Evolutionary conservation across 2,888 invertebrate genomes (phyloP).

Genomic region (Xestobium rufovillosum): DNA sequence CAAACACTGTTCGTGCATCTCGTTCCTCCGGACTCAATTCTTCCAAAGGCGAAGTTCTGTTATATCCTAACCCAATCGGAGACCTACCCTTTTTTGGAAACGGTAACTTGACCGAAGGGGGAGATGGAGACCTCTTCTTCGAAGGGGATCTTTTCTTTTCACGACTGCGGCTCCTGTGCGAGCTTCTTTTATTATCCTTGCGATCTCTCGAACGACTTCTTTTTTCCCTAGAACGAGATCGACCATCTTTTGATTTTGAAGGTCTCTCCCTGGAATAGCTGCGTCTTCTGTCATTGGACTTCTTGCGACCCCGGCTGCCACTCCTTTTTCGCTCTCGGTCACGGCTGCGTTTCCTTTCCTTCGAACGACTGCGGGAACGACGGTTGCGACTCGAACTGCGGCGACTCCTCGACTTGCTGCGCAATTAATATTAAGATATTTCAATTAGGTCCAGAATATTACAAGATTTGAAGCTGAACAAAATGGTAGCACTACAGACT

Average conservation of each 20-base stretch:
- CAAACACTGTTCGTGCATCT: constrained; percentile 97
- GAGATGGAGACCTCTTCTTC: constrained; percentile 21
- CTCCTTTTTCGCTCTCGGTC: constrained; percentile 29
- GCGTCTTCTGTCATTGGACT: constrained; percentile 29
- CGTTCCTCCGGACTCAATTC: constrained; percentile 93
- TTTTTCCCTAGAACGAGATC: constrained; percentile 21
- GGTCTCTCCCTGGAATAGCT: constrained; percentile 41
- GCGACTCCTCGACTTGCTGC: constrained; percentile 13
- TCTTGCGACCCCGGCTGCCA: constrained; percentile 35
- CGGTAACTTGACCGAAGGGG: constrained; percentile 28
- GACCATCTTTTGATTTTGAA: constrained; percentile 30
- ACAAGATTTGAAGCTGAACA: too few relatives aligned
- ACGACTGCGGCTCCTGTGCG: constrained; percentile 23
- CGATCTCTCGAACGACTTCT: constrained; percentile 32
- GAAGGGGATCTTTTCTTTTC: constrained; percentile 20
- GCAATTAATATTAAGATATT: not conserved
- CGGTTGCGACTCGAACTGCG: constrained; percentile 22
- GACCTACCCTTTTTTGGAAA: constrained; percentile 33
- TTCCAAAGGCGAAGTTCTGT: constrained; percentile 50
- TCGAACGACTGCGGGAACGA: constrained; percentile 37
- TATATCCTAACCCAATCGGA: constrained; percentile 38
- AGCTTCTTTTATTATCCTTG: constrained; percentile 19
- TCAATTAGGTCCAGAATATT: too few relatives aligned
- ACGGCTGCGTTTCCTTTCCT: constrained; percentile 42
- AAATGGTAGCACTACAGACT: too few relatives aligned